phyloP scores from a whole-genome alignment of 2,888 invertebrate genomes.

The Synergus japonicus region DNA sequence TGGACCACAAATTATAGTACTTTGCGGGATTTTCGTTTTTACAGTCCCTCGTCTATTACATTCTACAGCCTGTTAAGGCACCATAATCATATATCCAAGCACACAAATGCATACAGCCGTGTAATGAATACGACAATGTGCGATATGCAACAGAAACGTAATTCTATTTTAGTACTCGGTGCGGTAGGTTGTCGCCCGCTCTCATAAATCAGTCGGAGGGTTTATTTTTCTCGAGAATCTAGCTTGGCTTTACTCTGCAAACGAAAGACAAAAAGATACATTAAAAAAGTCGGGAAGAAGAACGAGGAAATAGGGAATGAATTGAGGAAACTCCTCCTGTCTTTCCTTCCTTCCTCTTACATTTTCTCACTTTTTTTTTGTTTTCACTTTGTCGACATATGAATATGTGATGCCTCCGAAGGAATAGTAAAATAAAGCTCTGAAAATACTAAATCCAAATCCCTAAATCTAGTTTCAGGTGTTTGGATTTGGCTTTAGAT shows the following conservation, averaged over 20 bases:
- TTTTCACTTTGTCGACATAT: slow-evolving; percentile 17
- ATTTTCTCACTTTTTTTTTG: slow-evolving; percentile 39
- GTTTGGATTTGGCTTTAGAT: background rate
- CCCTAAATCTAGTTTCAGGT: background rate
- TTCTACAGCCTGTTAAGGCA: slow-evolving; percentile 38
- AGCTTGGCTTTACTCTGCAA: slow-evolving; percentile 47
- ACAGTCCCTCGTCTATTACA: slow-evolving; percentile 28
- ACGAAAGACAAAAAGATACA: slow-evolving; percentile 13
- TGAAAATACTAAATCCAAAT: background rate
- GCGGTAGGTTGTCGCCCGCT: slow-evolving; percentile 72
- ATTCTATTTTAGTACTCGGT: slow-evolving; percentile 70
- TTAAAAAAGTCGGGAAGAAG: slow-evolving; percentile 29
- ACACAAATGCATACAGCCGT: background rate
- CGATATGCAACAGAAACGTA: slow-evolving; percentile 44
- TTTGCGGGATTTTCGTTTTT: slow-evolving; percentile 28
- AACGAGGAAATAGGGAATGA: slow-evolving; percentile 59
- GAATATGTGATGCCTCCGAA: background rate
- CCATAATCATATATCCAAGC: slow-evolving; percentile 20
- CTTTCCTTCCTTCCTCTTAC: slow-evolving; percentile 13
- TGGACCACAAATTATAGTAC: background rate
- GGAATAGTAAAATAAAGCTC: background rate
- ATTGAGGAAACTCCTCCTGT: slow-evolving; percentile 46
- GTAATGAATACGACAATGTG: slow-evolving; percentile 36
- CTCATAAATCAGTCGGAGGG: slow-evolving; percentile 71
- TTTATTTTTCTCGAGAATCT: slow-evolving; percentile 66